Evolutionary conservation across 1,140 invertebrate genomes (phyloP).

Genomic region (Harlomillsia oculata): DNA sequence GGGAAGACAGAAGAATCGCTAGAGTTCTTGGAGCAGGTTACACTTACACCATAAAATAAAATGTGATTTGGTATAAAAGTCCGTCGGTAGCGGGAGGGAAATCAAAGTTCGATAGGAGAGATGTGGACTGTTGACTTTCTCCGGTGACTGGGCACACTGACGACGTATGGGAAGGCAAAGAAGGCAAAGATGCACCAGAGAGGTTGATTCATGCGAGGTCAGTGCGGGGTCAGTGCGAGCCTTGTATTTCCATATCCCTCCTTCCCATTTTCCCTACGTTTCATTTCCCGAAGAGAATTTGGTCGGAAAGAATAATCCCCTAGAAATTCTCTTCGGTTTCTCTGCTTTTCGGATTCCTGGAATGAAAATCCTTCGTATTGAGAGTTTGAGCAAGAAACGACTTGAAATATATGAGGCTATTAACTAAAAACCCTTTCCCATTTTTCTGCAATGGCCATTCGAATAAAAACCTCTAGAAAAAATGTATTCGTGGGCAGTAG

Average conservation of each 20-base stretch:
- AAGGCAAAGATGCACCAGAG: slow-evolving; percentile 8
- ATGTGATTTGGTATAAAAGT: no score
- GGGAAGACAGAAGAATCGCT: no score
- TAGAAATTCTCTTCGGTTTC: neutral
- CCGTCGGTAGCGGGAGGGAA: neutral
- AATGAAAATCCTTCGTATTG: neutral
- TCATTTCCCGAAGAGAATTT: neutral
- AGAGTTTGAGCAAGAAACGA: neutral
- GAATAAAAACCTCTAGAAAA: no score
- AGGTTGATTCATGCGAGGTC: slow-evolving; percentile 35
- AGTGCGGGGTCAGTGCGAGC: slow-evolving; percentile 28
- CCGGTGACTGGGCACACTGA: neutral
- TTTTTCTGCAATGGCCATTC: slow-evolving; percentile 30
- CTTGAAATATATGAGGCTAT: slow-evolving; percentile 29
- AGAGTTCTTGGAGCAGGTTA: no score
- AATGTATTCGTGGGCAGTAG: no score
- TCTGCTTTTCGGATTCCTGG: slow-evolving; percentile 6
- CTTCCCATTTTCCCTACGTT: slow-evolving; percentile 7
- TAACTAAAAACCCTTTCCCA: slow-evolving; percentile 33
- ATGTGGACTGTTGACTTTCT: neutral
- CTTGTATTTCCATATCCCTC: slow-evolving; percentile 17
- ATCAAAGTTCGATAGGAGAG: neutral
- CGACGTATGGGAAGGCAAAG: no score
- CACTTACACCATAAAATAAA: no score
- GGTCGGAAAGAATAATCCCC: neutral